Evolutionary conservation across 2,113 vertebrate genomes (phyloP), one percentile per base, ranked within the genome.

Genomic region (Tychaedon coryphoeus): DNA sequence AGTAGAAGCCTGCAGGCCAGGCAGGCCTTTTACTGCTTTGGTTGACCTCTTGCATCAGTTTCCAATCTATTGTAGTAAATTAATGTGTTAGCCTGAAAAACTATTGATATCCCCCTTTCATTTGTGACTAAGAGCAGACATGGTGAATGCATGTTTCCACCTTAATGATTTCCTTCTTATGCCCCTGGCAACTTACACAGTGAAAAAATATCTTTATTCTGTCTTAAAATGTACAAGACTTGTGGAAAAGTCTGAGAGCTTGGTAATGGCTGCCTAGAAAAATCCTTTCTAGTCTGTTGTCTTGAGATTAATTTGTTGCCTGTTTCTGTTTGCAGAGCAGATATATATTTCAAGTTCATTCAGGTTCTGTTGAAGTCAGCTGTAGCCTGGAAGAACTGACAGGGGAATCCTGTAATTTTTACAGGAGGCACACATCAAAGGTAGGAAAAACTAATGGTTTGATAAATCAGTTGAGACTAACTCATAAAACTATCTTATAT

Each of bases 1-100:
- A 88, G 51, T 12, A 86, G 86, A 62, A 88, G 60, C 51, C 78
- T 66, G 54, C 64, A 90, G 81, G 85, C 26, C 50, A 93, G 34
- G 56, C 23, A 79, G 67, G 67, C n/a, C 64, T 80, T 93, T 83
- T 88, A 53, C 78, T 71, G 85, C 72, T 90, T 76, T 4, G 8
- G 56, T 56, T 90, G 56, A 88, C 31, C 13, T 71, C 82, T 86
- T 92, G 65, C 72, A 92, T 94, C 36, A 51, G 61, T 86, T 92
- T 94, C 79, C 82, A 75, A 45, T n/a, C 90, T 70, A 88, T 71
- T 93, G 88, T 74, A 77, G 12, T 57, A 74, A 86, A 71, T 80
- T 48, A 86, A 88, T 33, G 36, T 40, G 36, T 61, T 69, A 69
- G n/a, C 53, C 54, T 75, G 72, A 84, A 79, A 80, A 67, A 38